Evolutionary conservation across 53 echinoderm and acorn worm species (phyloP).

Genomic region (Echinarachnius parma): DNA sequence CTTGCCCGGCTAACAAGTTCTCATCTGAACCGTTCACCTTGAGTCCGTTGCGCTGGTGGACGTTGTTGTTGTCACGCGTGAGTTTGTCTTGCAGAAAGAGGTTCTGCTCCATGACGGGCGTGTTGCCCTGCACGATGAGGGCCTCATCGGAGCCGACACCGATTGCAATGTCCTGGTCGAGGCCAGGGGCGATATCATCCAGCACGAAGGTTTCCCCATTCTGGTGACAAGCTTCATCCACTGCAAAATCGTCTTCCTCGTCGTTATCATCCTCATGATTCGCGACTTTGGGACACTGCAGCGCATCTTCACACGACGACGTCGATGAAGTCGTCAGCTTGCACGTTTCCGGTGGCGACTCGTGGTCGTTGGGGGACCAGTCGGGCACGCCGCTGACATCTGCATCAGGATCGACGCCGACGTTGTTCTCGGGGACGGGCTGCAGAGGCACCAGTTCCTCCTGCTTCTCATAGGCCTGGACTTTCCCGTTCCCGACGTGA

Average conservation of each 20-base stretch:
- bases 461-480: slow-evolving; percentile 47
- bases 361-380: background rate
- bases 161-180: background rate
- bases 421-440: slow-evolving; percentile 31
- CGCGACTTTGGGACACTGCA: too few relatives aligned
- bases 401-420: background rate
- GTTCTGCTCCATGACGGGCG: slow-evolving; percentile 40
- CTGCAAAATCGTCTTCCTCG: background rate
- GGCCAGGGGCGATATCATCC: background rate
- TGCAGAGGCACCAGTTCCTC: slow-evolving; percentile 66
- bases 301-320: too few relatives aligned
- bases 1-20: slow-evolving; percentile 16
- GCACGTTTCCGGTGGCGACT: slow-evolving; percentile 10
- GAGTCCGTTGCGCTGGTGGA: slow-evolving; percentile 20
- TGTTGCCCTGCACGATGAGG: slow-evolving; percentile 26
- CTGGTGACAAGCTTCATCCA: too few relatives aligned
- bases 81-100: slow-evolving; percentile 38
- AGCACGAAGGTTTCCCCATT: background rate
- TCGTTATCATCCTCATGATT: background rate
- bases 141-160: slow-evolving; percentile 37
- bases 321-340: slow-evolving; percentile 19
- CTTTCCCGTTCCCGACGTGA: slow-evolving; percentile 48
- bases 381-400: too few relatives aligned
- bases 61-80: slow-evolving; percentile 36
- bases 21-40: slow-evolving; percentile 15